Evolutionary conservation across 2,113 vertebrate species (phyloP).

Genomic region (Sturnus vulgaris): DNA sequence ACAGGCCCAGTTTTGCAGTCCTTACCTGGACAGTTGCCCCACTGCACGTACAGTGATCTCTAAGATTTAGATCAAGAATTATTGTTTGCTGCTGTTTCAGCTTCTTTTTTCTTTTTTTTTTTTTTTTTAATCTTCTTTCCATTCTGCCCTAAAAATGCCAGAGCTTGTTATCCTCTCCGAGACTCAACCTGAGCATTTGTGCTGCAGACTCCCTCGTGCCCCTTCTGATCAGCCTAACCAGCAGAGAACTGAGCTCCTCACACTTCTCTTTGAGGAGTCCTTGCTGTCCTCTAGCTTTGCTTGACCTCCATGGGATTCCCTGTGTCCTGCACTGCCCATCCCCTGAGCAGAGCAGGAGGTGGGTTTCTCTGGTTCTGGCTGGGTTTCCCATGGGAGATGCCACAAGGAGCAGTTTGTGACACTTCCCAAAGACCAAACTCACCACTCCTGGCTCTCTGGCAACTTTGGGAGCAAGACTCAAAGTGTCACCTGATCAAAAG

Average conservation of each 20-base stretch:
- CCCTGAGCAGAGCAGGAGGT: neutral
- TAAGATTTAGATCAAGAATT: constrained; percentile 11
- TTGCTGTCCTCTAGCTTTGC: neutral
- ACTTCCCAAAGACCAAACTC: neutral
- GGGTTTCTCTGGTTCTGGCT: neutral
- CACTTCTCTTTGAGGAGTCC: neutral
- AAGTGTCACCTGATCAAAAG: neutral
- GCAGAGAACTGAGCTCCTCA: neutral
- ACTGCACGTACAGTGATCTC: neutral
- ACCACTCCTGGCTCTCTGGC: neutral
- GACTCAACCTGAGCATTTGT: constrained; percentile 39
- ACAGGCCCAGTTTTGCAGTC: neutral
- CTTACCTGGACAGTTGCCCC: neutral
- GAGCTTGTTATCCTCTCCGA: constrained; percentile 33
- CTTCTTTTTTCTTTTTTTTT: neutral
- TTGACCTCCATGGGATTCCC: neutral
- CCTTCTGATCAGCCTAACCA: constrained; percentile 1
- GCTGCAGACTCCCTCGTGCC: neutral
- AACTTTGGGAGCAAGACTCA: neutral
- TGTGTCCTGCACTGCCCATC: neutral
- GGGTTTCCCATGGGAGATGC: rapidly evolving
- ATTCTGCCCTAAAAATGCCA: constrained; percentile 66
- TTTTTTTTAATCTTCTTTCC: neutral
- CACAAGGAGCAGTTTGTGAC: rapidly evolving
- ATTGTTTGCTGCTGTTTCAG: constrained; percentile 50